Evolutionary conservation across 2,888 invertebrate genomes (phyloP).

Genomic region (Odontocerum albicorne): DNA sequence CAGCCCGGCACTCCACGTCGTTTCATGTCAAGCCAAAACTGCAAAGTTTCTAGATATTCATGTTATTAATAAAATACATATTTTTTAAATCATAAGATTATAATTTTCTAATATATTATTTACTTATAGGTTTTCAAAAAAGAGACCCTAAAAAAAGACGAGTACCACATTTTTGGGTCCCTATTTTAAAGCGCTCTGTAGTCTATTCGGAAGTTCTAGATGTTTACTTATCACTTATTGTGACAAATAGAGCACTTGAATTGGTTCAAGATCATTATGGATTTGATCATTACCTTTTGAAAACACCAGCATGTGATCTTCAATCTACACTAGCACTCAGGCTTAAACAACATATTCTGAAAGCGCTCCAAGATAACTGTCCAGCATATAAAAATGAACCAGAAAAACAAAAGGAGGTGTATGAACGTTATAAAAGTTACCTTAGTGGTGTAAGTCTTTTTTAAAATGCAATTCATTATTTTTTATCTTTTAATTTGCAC

Average conservation of each 20-base stretch:
- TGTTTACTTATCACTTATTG: constrained; percentile 76
- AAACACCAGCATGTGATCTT: constrained; percentile 91
- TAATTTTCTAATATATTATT: constrained; percentile 8
- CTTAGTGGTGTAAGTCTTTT: constrained; percentile 79
- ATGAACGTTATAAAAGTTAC: constrained; percentile 79
- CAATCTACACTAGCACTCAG: constrained; percentile 81
- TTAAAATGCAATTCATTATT: too few relatives aligned
- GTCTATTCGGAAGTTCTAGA: constrained; percentile 90
- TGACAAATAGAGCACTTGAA: constrained; percentile 81
- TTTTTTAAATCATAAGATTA: too few relatives aligned
- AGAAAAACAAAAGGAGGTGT: constrained; percentile 67
- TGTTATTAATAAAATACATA: too few relatives aligned
- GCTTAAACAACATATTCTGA: constrained; percentile 82
- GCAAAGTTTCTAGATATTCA: too few relatives aligned
- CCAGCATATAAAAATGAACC: constrained; percentile 68
- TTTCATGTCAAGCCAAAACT: too few relatives aligned
- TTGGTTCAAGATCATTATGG: constrained; percentile 90
- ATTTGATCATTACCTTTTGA: constrained; percentile 92
- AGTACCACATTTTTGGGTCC: constrained; percentile 87
- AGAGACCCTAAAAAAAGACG: constrained; percentile 61
- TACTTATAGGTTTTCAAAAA: constrained; percentile 65
- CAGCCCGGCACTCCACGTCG: too few relatives aligned
- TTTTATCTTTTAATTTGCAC: too few relatives aligned
- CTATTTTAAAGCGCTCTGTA: constrained; percentile 74
- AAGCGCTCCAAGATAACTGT: constrained; percentile 68